These are phyloP conservation scores for Alfaro cultratus DNA, from an alignment of 2,797 vertebrate genomes.

Conservation along the genomic window DNA sequence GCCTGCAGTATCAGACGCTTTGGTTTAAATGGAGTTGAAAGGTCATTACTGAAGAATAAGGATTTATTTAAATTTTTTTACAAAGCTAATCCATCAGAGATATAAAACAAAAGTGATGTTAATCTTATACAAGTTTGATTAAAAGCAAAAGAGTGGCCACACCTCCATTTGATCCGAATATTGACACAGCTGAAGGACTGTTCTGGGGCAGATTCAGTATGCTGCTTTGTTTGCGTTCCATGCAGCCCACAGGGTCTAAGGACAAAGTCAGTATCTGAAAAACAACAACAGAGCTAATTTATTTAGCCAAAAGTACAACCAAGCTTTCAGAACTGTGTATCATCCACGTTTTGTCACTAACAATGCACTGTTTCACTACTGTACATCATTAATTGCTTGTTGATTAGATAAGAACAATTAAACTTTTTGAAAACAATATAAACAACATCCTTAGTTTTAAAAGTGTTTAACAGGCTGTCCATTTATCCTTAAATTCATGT, in stretches of 20 bases:
- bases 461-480: not conserved
- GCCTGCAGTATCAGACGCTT: not conserved
- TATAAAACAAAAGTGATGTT: not conserved
- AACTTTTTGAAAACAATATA: not conserved
- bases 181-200: slow-evolving; percentile 6
- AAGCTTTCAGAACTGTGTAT: not conserved
- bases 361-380: slow-evolving; percentile 51
- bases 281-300: slow-evolving; percentile 12
- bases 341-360: slow-evolving; percentile 5
- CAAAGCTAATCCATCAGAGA: not conserved
- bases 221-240: slow-evolving; percentile 33
- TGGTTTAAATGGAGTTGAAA: slow-evolving; percentile 2
- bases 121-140: not conserved
- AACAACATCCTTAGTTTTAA: not conserved
- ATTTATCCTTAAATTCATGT: too few species aligned
- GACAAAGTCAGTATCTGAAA: slow-evolving; percentile 43
- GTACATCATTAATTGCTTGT: slow-evolving; percentile 70
- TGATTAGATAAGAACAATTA: slow-evolving; percentile 53
- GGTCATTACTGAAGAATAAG: not conserved
- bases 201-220: slow-evolving; percentile 7
- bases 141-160: slow-evolving; percentile 16
- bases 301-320: not conserved
- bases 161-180: slow-evolving; percentile 25
- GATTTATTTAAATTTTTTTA: not conserved
- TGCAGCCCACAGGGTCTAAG: slow-evolving; percentile 49